Conservation (phyloP, 2,797 vertebrate species). For the Pseudopleuronectes americanus region DNA sequence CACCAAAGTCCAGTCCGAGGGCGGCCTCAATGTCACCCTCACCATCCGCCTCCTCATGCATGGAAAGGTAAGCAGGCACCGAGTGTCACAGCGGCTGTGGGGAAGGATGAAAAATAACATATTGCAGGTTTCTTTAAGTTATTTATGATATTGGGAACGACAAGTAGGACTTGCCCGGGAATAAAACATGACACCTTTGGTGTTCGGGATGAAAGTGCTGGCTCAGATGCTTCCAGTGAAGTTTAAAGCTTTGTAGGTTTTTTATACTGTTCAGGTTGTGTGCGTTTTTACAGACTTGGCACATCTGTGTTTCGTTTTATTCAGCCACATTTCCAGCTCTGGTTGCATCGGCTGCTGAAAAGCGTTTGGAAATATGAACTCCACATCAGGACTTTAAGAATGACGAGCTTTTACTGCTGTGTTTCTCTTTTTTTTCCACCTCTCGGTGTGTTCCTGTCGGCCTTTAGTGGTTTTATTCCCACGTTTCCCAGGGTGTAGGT, state of each 20-base stretch:
- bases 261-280: background rate
- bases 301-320: background rate
- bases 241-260: background rate
- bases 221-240: background rate
- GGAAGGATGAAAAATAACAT: background rate
- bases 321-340: background rate
- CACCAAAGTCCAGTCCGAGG: slow-evolving; percentile 93
- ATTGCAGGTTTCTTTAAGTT: background rate
- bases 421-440: background rate
- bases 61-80: slow-evolving; percentile 82
- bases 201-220: background rate
- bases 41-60: slow-evolving; percentile 95
- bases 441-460: slow-evolving; percentile 5
- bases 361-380: background rate
- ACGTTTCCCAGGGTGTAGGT: slow-evolving; percentile 24
- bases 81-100: background rate
- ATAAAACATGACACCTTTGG: background rate
- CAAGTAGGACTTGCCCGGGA: background rate
- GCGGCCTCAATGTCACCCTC: slow-evolving; percentile 96
- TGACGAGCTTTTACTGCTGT: too few species aligned
- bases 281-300: background rate
- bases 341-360: background rate
- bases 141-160: background rate
- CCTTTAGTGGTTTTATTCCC: slow-evolving; percentile 5
- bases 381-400: too few species aligned